phyloP scores from a whole-genome alignment of 2,888 invertebrate genomes.

The Drosophila sordidula region DNA sequence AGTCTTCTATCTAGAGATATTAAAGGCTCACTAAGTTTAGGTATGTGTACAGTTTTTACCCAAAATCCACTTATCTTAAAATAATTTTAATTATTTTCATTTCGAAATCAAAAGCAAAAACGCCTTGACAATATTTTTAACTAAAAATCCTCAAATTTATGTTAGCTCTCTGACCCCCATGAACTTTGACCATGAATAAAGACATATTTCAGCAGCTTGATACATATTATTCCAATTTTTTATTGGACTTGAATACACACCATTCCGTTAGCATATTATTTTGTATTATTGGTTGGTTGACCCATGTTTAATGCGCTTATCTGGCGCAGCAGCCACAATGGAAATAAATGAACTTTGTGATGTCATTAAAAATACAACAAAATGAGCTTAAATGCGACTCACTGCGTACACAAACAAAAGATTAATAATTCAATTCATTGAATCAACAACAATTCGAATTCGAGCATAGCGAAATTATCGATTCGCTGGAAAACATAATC shows the following conservation, averaged over 20 bases:
- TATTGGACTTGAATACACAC: conserved; percentile 4
- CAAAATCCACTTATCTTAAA: too few relatives aligned
- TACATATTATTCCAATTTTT: background rate
- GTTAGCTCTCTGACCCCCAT: conserved; percentile 7
- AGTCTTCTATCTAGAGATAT: too few relatives aligned
- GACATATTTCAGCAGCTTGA: conserved; percentile 4
- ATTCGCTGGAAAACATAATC: background rate
- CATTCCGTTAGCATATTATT: conserved; percentile 2
- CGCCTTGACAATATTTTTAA: too few relatives aligned
- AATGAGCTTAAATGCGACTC: conserved; percentile 19
- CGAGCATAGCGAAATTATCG: background rate
- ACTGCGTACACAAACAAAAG: conserved; percentile 5
- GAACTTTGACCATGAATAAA: conserved; percentile 23
- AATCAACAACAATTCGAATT: conserved; percentile 12
- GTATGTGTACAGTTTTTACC: too few relatives aligned
- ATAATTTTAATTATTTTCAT: too few relatives aligned
- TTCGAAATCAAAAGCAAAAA: too few relatives aligned
- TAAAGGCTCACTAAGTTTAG: too few relatives aligned
- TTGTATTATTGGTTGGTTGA: conserved; percentile 28
- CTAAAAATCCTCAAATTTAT: background rate
- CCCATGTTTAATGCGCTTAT: conserved; percentile 44
- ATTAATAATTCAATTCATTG: conserved; percentile 9
- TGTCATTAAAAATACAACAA: conserved; percentile 20
- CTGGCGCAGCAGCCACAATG: conserved; percentile 2
- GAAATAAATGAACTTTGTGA: conserved; percentile 16